phyloP scores from a whole-genome alignment of 2,888 invertebrate genomes.

The Margaritifera margaritifera region DNA sequence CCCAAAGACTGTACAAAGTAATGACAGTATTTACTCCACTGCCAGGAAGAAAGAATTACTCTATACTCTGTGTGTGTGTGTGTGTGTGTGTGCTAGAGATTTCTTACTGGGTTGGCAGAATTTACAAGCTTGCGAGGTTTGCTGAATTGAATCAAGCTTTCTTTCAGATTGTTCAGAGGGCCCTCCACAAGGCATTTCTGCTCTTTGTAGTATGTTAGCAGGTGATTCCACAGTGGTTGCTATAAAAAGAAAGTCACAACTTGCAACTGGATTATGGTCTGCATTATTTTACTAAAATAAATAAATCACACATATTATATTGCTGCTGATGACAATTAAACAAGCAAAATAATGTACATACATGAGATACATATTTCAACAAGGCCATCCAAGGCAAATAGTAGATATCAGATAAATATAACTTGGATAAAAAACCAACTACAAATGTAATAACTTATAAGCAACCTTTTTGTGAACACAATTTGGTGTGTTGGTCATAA shows the following conservation, averaged over 20 bases:
- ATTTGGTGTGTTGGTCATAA: too few relatives aligned
- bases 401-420: too few relatives aligned
- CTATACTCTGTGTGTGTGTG: too few relatives aligned
- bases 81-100: too few relatives aligned
- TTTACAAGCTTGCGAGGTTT: slow-evolving; percentile 97
- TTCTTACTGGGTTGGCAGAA: slow-evolving; percentile 85
- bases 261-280: background rate
- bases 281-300: background rate
- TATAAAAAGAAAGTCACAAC: slow-evolving; percentile 45
- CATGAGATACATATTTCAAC: background rate
- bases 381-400: background rate
- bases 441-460: too few relatives aligned
- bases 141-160: slow-evolving; percentile 96
- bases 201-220: slow-evolving; percentile 97
- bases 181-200: slow-evolving; percentile 97
- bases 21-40: too few relatives aligned
- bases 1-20: too few relatives aligned
- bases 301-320: background rate
- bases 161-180: slow-evolving; percentile 95
- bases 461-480: too few relatives aligned
- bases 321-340: slow-evolving; percentile 1
- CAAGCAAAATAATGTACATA: background rate
- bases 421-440: too few relatives aligned
- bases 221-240: slow-evolving; percentile 98
- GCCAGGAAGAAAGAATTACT: too few relatives aligned